Evolutionary conservation across 2,113 vertebrate genomes (phyloP), one percentile per base, ranked within the genome.

Genomic region (Coracopsis vasa): DNA sequence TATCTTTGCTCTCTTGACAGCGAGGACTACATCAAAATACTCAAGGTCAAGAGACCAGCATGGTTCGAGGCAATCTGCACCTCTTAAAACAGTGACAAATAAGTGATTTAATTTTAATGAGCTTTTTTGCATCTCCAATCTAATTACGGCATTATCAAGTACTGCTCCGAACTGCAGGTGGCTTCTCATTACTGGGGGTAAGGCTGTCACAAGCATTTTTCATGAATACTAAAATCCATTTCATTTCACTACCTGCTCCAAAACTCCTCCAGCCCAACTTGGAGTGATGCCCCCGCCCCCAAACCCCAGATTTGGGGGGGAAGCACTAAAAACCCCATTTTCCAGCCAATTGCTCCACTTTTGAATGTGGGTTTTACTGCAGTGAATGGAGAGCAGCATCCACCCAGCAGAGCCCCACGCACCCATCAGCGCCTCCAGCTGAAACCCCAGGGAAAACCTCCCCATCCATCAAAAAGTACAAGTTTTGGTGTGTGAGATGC

Each of bases 71-170:
- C 97, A 97, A 97, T 98, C 97, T 97, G 97, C 79, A 64, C 97
- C 97, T 98, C 98, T 98, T 98, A 98, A 98, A 98, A 98, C 98
- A 98, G 98, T 98, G 98, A 98, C 97, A 98, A 98, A 98, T 98
- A 98, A 88, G 98, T 98, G 98, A 98, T 98, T 98, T 98, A 98
- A 98, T 98, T 98, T 98, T 98, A 98, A 98, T 98, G 98, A 98
- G 98, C 97, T 97, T 98, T 98, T 98, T 96, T 98, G 98, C 98
- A 98, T 98, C 98, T 98, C 97, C 98, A 96, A 98, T 98, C 98
- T 98, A 98, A 98, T 98, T 98, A 98, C 93, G 48, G 98, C 97
- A 98, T 98, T 98, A 98, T 98, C 98, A 98, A 98, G 98, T 95
- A 97, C 97, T 95, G 98, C 98, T 98, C 97, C 25, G 96, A 98